Percentiles rank a stretch among this genome's conserved stretches.
phyloP scores from a whole-genome alignment of 2,797 vertebrate genomes.

The Rachycentron canadum region DNA sequence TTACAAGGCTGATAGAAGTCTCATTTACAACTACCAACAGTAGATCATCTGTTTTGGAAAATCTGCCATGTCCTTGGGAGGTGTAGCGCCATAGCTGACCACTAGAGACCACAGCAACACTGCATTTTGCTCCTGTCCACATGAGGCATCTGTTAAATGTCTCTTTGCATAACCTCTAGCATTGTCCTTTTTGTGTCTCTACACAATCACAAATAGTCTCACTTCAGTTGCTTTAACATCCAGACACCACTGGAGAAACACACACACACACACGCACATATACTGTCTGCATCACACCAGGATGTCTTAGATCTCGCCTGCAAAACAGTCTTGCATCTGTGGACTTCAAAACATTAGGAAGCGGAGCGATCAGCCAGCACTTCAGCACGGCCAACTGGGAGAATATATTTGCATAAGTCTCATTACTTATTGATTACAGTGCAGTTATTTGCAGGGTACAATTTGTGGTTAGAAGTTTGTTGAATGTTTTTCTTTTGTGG shows the following conservation, averaged over 20 bases:
- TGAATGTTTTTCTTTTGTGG: constrained; percentile 27
- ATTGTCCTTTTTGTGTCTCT: constrained; percentile 17
- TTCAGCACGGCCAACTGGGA: constrained; percentile 53
- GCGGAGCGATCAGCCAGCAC: constrained; percentile 45
- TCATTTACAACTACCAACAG: not conserved
- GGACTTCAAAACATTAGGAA: constrained; percentile 63
- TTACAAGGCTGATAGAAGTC: not conserved
- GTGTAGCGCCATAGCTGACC: constrained; percentile 54
- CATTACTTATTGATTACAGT: constrained; percentile 70
- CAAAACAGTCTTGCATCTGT: constrained; percentile 59
- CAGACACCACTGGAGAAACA: constrained; percentile 23
- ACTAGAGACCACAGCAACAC: constrained; percentile 75
- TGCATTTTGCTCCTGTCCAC: not conserved
- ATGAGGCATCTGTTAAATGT: constrained; percentile 12
- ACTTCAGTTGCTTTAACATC: constrained; percentile 14
- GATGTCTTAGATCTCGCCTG: constrained; percentile 58
- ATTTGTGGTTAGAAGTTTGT: constrained; percentile 25
- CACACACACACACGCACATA: constrained; percentile 1
- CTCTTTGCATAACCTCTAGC: constrained; percentile 19
- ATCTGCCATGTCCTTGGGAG: not conserved
- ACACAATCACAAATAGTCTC: constrained; percentile 28
- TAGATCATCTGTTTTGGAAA: constrained; percentile 18
- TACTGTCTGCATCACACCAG: constrained; percentile 41
- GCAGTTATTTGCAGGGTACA: constrained; percentile 31
- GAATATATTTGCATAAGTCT: constrained; percentile 56